Conservation (phyloP, 2,888 invertebrate species). For the Pollenia angustigena region DNA sequence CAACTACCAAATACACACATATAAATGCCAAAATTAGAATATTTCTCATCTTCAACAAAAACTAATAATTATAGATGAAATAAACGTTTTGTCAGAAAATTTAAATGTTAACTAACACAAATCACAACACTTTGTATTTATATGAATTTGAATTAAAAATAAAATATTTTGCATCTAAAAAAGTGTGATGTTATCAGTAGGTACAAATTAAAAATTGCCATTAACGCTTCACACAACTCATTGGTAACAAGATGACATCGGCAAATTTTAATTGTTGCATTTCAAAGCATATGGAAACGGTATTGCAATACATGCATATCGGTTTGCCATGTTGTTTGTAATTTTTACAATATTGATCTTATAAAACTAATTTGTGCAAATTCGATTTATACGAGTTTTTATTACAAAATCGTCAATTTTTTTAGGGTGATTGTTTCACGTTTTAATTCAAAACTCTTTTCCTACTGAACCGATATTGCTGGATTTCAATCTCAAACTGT, state of each 20-base stretch:
- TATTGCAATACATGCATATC: too few relatives aligned
- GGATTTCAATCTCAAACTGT: too few relatives aligned
- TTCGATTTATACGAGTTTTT: too few relatives aligned
- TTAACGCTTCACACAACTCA: neutral
- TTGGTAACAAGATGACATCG: neutral
- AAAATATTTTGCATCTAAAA: constrained; percentile 9
- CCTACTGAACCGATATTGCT: too few relatives aligned
- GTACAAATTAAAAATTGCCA: neutral
- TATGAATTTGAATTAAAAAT: neutral
- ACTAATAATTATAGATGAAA: neutral
- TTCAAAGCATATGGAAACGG: too few relatives aligned
- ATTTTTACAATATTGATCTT: too few relatives aligned
- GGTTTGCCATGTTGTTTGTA: too few relatives aligned
- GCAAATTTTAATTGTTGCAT: too few relatives aligned
- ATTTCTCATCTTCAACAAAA: neutral
- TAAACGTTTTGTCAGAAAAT: neutral
- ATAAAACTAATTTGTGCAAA: too few relatives aligned
- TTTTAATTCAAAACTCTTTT: too few relatives aligned
- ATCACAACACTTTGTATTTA: neutral
- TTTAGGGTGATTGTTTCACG: too few relatives aligned
- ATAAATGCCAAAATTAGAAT: neutral
- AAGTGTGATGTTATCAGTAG: neutral
- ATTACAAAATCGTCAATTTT: too few relatives aligned
- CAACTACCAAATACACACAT: neutral
- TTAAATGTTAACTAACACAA: constrained; percentile 1